Evolutionary conservation across 2,113 vertebrate species (phyloP).

Genomic region (Grus americana): DNA sequence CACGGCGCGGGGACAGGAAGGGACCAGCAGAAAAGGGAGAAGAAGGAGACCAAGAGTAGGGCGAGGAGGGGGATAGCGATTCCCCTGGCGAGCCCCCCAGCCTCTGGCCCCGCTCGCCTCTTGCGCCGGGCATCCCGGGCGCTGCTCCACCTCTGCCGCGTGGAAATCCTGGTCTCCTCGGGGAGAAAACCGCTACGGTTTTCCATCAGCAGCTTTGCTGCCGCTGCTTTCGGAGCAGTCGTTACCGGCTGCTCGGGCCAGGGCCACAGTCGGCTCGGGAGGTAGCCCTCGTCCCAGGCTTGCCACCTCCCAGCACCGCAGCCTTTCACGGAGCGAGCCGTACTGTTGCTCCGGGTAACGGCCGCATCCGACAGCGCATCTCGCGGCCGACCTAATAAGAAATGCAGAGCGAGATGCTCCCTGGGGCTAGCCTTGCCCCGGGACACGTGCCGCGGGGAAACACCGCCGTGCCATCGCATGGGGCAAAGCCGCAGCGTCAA

Average conservation of each 20-base stretch:
- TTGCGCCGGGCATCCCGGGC: neutral
- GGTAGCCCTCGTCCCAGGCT: neutral
- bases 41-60: neutral
- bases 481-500: neutral
- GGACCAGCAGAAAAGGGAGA: neutral
- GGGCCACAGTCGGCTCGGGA: neutral
- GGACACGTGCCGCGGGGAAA: neutral
- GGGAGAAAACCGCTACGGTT: fast-evolving
- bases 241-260: neutral
- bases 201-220: fast-evolving
- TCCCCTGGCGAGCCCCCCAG: neutral
- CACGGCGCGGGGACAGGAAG: fast-evolving
- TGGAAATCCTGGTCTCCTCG: neutral
- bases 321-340: neutral
- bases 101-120: neutral
- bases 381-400: neutral
- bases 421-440: neutral
- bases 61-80: neutral
- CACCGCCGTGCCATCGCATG: no score
- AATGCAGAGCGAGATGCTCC: neutral
- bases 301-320: neutral
- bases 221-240: neutral
- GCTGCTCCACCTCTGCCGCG: fast-evolving
- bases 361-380: neutral
- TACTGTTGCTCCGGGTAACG: neutral